Evolutionary conservation across 2,113 vertebrate species (phyloP).

Genomic region (Pitta sordida): DNA sequence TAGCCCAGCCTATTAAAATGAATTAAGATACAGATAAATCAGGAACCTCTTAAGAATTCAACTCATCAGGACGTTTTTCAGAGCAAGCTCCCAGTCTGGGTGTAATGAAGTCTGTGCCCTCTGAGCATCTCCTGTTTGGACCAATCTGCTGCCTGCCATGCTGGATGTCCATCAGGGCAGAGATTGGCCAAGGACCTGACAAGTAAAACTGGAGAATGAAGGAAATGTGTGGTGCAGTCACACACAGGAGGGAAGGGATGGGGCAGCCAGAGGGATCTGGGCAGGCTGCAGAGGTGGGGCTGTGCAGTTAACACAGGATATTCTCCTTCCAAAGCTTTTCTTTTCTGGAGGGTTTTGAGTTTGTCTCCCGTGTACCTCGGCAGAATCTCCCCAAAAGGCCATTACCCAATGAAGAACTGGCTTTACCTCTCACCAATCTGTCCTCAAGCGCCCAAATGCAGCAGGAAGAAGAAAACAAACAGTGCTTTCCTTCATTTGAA

Average conservation of each 20-base stretch:
- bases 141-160: background rate
- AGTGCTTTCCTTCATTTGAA: background rate
- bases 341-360: background rate
- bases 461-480: background rate
- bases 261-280: background rate
- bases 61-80: background rate
- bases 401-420: fast-evolving
- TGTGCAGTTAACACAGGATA: background rate
- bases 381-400: background rate
- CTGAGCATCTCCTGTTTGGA: background rate
- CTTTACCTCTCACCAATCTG: background rate
- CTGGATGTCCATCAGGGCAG: background rate
- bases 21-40: constrained; percentile 42
- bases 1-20: constrained; percentile 20
- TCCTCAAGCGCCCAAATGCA: background rate
- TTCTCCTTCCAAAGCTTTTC: background rate
- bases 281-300: background rate
- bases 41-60: constrained; percentile 20
- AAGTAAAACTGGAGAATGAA: background rate
- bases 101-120: background rate
- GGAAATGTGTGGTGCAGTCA: background rate
- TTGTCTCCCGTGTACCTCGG: background rate
- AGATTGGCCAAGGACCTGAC: fast-evolving
- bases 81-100: background rate
- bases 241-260: background rate